These are phyloP conservation scores for Nematostella vectensis DNA, from an alignment of 92 coral and sea anemone species.

Conservation along the genomic window DNA sequence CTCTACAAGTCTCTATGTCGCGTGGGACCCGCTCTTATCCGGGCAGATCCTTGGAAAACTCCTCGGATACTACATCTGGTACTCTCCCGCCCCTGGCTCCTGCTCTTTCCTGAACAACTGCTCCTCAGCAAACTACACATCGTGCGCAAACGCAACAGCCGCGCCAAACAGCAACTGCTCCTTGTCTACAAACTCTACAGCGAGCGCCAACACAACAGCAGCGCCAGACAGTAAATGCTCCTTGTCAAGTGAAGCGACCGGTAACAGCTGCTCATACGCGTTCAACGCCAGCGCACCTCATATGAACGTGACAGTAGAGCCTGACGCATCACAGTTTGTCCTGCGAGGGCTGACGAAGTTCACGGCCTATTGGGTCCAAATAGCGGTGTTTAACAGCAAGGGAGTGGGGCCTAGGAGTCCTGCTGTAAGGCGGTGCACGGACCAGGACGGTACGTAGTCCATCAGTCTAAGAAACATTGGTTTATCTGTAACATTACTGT, in stretches of 20 bases:
- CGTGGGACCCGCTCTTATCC: not conserved
- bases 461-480: too few species aligned
- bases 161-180: too few species aligned
- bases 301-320: not conserved
- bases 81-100: too few species aligned
- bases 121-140: too few species aligned
- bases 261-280: conserved; percentile 1
- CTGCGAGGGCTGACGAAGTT: not conserved
- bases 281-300: not conserved
- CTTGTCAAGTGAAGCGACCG: too few species aligned
- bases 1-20: not conserved
- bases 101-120: too few species aligned
- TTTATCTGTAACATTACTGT: too few species aligned
- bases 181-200: too few species aligned
- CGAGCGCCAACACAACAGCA: too few species aligned
- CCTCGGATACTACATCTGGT: not conserved
- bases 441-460: conserved; percentile 8
- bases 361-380: conserved; percentile 3
- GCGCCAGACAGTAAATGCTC: too few species aligned
- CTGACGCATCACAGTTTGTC: not conserved
- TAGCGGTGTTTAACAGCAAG: conserved; percentile 2
- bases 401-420: conserved; percentile 13
- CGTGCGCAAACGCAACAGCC: too few species aligned
- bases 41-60: not conserved
- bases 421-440: not conserved